Conservation (phyloP, 2,113 vertebrate genomes). For the Megaceryle maxima region DNA sequence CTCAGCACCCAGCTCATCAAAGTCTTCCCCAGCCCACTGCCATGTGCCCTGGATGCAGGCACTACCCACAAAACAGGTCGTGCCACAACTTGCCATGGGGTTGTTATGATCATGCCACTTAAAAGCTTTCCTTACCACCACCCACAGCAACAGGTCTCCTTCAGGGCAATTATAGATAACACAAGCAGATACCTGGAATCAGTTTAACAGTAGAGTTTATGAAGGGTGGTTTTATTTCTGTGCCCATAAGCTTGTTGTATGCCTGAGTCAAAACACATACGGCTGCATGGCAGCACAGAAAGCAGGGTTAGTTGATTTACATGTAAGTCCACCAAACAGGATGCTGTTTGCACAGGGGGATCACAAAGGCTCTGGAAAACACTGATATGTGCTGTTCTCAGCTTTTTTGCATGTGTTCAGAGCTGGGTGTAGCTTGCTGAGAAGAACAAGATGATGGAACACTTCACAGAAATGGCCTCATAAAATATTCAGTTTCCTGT, state of each 20-base stretch:
- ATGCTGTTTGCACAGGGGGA: background rate
- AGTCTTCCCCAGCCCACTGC: background rate
- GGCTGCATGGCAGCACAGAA: background rate
- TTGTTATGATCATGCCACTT: background rate
- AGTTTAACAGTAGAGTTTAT: background rate
- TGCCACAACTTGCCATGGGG: background rate
- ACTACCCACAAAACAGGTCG: no score
- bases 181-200: background rate
- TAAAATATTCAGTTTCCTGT: background rate
- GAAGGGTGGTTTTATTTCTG: background rate
- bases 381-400: background rate
- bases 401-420: background rate
- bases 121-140: background rate
- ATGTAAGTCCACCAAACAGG: background rate
- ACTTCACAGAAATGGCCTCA: background rate
- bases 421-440: background rate
- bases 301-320: background rate
- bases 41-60: background rate
- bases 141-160: background rate
- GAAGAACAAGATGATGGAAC: background rate
- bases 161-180: accelerated
- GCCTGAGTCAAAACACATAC: background rate
- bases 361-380: background rate
- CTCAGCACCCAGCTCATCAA: background rate
- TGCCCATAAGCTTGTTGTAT: background rate